Percentiles rank a stretch among this genome's conserved stretches.
Conservation (phyloP, 2,888 invertebrate genomes). For the Mythimna pallens region DNA sequence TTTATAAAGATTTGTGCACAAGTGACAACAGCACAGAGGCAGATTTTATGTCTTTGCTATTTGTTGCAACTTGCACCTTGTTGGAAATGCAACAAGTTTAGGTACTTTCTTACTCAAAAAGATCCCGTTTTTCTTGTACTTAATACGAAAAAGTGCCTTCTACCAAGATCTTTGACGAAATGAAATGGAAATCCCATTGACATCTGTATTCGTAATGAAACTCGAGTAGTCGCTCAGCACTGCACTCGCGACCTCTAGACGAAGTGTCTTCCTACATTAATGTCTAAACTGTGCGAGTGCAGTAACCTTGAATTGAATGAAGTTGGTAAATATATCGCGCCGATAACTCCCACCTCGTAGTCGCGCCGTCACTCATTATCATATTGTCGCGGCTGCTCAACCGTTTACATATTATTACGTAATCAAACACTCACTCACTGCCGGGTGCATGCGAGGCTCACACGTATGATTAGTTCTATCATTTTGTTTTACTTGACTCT, state of each 20-base stretch:
- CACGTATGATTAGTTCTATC: constrained; percentile 8
- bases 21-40: not conserved
- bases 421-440: constrained; percentile 30
- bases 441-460: constrained; percentile 19
- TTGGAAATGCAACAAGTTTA: not conserved
- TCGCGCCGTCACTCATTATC: constrained; percentile 54
- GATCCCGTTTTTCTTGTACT: not conserved
- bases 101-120: not conserved
- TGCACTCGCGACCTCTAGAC: constrained; percentile 15
- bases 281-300: constrained; percentile 28
- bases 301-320: constrained; percentile 48
- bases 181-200: not conserved
- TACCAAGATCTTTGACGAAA: no score
- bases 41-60: not conserved
- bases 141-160: not conserved
- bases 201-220: not conserved
- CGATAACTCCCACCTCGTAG: constrained; percentile 46
- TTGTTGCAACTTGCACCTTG: no score
- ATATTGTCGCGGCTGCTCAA: constrained; percentile 29
- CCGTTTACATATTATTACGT: constrained; percentile 50
- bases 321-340: constrained; percentile 32
- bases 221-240: not conserved
- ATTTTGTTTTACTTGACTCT: constrained; percentile 1
- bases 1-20: not conserved
- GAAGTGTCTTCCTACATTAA: not conserved